Base-by-base conservation (phyloP, 1,140 invertebrate species). In the Wiebesia pumilae region DNA sequence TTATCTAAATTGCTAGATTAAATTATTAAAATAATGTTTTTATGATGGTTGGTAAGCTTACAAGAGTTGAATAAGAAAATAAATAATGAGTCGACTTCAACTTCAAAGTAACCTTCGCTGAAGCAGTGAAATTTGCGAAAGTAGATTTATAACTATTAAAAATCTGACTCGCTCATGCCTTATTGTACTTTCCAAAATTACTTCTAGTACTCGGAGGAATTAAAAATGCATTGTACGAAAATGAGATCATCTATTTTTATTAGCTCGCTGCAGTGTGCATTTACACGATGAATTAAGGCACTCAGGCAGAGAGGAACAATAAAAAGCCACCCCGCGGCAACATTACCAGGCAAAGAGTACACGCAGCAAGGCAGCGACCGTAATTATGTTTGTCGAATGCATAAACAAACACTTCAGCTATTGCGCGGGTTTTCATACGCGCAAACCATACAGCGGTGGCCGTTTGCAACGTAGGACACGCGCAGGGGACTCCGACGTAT, bases 371-470 rank as follows among this genome's bases (percentile, higher is more conserved):
- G 54, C 58, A 27, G 75, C 47, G n/a, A 69, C 67, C 43, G n/a
- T 82, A 86, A 86, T 86, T 86, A 51, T 81, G 40, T 86, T 83
- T 86, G 58, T 0, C 81, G 85, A 86, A 86, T 86, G 85, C 85
- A 86, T 86, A 86, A 86, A 86, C 73, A 86, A 86, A 86, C 73
- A 86, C 85, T 86, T 83, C 71, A 79, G 85, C 85, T 83, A 67
- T 81, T 79, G 81, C 73, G 30, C 33, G 24, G 58, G 71, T 58
- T 73, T 79, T 67, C 83, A 54, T n/a, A 47, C 54, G 54, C 27
- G 35, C 51, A 30, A 30, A 16, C 12, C 71, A n/a, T 27, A 40
- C 51, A 33, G n/a, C 33, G n/a, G n/a, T 38, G 75, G 80, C 78
- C 81, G 51, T 73, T 85, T 71, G 84, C 16, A 14, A 47, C 21